Evolutionary conservation across 2,888 invertebrate species (phyloP), one percentile per base, ranked within the genome.

Genomic region (Azorinus chamasolen): DNA sequence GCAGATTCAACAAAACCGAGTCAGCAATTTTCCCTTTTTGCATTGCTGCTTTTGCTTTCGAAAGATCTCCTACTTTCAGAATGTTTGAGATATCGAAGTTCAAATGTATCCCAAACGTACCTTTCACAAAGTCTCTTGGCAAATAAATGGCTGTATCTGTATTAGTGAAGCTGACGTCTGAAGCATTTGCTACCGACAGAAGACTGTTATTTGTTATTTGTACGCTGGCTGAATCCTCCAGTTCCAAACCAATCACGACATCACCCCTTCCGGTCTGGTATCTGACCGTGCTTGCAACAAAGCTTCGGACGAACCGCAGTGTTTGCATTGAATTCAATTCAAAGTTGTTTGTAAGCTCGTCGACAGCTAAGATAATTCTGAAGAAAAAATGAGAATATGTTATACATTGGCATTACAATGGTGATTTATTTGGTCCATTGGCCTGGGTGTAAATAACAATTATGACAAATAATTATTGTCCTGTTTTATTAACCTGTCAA

Each of bases 81-180:
- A n/a, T n/a, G n/a, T n/a, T n/a, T n/a, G n/a, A n/a, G n/a, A n/a
- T n/a, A n/a, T n/a, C n/a, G n/a, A n/a, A n/a, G n/a, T n/a, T n/a
- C n/a, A n/a, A n/a, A n/a, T n/a, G n/a, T n/a, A n/a, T n/a, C n/a
- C n/a, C n/a, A n/a, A n/a, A n/a, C n/a, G n/a, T 59, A 77, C 81
- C 81, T 74, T 64, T 25, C 0, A 81, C 22, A 2, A 86, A 63
- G 5, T 74, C 41, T 25, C 41, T 57, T 8, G 76, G 70, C 32
- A 87, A 65, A 24, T 77, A 77, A 16, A 87, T 82, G 1, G 82
- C 83, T 5, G 72, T 79, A 46, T 83, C 82, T 8, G 78, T 76
- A 16, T 43, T 58, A 5, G 57, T 53, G 3, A 74, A 54, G 32
- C 53, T 32, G 12, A 64, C 53, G 14, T 69, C 69, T 14, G 8